Base-by-base conservation (phyloP, 2,888 invertebrate genomes). In the Diaperis boleti region DNA sequence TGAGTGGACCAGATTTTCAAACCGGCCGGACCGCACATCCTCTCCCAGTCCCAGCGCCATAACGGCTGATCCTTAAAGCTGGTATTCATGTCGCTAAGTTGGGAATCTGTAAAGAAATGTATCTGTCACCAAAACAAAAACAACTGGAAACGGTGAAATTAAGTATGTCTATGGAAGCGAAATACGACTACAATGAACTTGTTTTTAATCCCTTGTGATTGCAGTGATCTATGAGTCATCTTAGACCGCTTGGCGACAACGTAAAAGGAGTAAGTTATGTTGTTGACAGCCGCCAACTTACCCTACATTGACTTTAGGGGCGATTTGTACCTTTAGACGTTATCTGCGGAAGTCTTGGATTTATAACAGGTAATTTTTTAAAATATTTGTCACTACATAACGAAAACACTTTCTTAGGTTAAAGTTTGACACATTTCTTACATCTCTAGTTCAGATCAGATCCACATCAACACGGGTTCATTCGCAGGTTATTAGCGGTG, bases 21-120 rank as follows among this genome's bases (percentile, higher is more conserved):
- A 18, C 91, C 91, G 17, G 85, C 85, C n/a, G 87, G 86, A 50
- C 91, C 91, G 78, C 94, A 94, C 74, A 93, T 85, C 64, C 89
- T 86, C 64, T 87, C 87, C 92, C 92, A 92, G 74, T 87, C 86
- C 91, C 91, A 92, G 47, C 71, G 74, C 83, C 72, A 73, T 15
- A 52, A 20, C 49, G 62, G 62, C 31, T 8, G 31, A 7, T 47
- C 41, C 2, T 8, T 17, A 10, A 45, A 61, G 29, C 42, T 55
- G 6, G 11, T 8, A 20, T 15, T 47, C 61, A 55, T 55, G 54
- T 45, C 50, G 59, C 4, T 42, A 50, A 41, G 11, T 33, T 15
- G 17, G 29, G 37, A 29, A 13, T 49, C 62, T 62, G 62, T 18
- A 54, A 61, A 37, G 13, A 47, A 42, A 18, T 18, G 3, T 4